Percentiles rank a stretch among this genome's conserved stretches.
Conservation (phyloP, 2,113 vertebrate genomes). For the Xiphorhynchus elegans region DNA sequence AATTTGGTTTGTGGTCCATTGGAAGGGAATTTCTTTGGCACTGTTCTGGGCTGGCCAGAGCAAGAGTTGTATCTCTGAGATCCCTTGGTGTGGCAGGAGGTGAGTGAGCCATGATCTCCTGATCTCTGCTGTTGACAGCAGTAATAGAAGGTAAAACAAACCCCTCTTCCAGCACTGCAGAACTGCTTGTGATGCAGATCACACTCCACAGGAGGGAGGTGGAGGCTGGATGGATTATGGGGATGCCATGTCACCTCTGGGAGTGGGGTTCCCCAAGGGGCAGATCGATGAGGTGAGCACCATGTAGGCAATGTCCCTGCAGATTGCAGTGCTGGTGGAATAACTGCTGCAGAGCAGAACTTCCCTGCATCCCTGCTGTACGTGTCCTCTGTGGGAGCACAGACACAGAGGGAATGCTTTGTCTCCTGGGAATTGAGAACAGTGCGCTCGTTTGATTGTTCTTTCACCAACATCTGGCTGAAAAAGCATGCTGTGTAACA, state of each 20-base stretch:
- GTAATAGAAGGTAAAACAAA: background rate
- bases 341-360: background rate
- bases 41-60: background rate
- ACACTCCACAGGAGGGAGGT: background rate
- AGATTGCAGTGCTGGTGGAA: background rate
- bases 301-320: background rate
- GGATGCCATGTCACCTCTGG: background rate
- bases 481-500: background rate
- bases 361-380: background rate
- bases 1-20: background rate
- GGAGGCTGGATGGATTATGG: background rate
- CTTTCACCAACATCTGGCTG: background rate
- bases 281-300: background rate
- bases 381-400: background rate
- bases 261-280: background rate
- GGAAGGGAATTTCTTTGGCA: background rate
- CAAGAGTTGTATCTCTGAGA: background rate
- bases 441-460: background rate
- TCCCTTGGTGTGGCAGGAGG: background rate
- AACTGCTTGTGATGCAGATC: background rate
- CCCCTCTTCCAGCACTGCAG: background rate
- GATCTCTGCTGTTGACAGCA: background rate
- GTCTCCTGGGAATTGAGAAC: background rate
- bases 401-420: background rate
- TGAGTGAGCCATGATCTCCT: background rate